Percentiles rank a stretch among this genome's conserved stretches.
Conservation (phyloP, 2,113 vertebrate genomes). For the Tiliqua scincoides region DNA sequence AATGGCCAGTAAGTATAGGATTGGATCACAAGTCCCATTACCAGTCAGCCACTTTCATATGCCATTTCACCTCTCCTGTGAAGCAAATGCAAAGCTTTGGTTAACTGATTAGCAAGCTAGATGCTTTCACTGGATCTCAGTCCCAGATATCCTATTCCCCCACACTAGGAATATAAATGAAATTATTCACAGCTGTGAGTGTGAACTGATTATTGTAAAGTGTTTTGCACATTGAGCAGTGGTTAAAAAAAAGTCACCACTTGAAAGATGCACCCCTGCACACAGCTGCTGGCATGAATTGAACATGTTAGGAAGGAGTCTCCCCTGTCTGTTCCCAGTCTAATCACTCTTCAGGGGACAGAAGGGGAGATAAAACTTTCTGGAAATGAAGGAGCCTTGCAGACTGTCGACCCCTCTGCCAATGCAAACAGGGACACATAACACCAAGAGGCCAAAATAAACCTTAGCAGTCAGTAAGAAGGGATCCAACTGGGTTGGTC, state of each 20-base stretch:
- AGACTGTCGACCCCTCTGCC: background rate
- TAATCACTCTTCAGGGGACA: background rate
- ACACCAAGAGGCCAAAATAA: background rate
- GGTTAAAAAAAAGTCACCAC: background rate
- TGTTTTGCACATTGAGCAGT: background rate
- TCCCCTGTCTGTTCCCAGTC: background rate
- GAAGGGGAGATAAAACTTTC: conserved; percentile 1
- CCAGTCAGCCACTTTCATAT: no score
- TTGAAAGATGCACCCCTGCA: background rate
- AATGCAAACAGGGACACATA: background rate
- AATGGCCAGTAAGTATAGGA: no score
- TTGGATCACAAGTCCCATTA: no score
- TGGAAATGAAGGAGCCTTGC: background rate
- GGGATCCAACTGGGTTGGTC: background rate
- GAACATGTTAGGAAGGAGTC: no score
- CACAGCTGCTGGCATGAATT: background rate
- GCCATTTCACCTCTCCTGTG: no score
- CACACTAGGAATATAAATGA: background rate
- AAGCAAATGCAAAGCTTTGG: no score
- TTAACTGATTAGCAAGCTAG: no score
- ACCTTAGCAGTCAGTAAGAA: background rate
- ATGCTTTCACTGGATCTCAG: no score
- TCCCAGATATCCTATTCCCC: no score
- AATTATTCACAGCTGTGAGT: background rate
- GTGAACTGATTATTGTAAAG: background rate